Conservation (phyloP, 2,888 invertebrate genomes). For the Liodrosophila aerea region DNA sequence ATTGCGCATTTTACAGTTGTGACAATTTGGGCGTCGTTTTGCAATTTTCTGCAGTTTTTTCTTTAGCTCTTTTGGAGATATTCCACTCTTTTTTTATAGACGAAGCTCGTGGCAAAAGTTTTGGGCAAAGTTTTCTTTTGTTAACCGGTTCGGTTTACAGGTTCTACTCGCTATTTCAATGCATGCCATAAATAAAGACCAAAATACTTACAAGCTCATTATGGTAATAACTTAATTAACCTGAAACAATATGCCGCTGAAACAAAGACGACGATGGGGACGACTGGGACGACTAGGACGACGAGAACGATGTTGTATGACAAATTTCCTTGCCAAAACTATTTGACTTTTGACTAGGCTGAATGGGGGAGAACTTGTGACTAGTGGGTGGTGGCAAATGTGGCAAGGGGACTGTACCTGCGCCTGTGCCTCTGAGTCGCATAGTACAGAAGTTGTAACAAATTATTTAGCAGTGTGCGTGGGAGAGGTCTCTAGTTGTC, state of each 20-base stretch:
- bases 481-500: conserved; percentile 48
- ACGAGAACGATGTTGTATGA: conserved; percentile 62
- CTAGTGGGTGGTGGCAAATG: too few relatives aligned
- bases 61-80: conserved; percentile 22
- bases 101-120: conserved; percentile 45
- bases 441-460: conserved; percentile 18
- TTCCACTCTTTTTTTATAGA: conserved; percentile 30
- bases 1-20: conserved; percentile 78
- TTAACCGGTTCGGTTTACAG: conserved; percentile 26
- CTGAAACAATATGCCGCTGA: conserved; percentile 73
- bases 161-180: conserved; percentile 25
- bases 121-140: conserved; percentile 38
- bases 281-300: conserved; percentile 35
- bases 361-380: conserved; percentile 9
- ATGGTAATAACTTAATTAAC: conserved; percentile 78
- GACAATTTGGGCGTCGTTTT: conserved; percentile 74
- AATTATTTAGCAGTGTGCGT: conserved; percentile 48
- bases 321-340: conserved; percentile 79
- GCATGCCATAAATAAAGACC: conserved; percentile 69
- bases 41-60: conserved; percentile 44
- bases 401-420: conserved; percentile 5
- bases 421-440: background rate
- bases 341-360: conserved; percentile 79
- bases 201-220: conserved; percentile 75
- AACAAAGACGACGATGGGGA: conserved; percentile 33